A percentile compares a stretch with the other conserved stretches of the same genome.
phyloP scores from a whole-genome alignment of 2,113 vertebrate genomes.

The Sisor rabdophorus region DNA sequence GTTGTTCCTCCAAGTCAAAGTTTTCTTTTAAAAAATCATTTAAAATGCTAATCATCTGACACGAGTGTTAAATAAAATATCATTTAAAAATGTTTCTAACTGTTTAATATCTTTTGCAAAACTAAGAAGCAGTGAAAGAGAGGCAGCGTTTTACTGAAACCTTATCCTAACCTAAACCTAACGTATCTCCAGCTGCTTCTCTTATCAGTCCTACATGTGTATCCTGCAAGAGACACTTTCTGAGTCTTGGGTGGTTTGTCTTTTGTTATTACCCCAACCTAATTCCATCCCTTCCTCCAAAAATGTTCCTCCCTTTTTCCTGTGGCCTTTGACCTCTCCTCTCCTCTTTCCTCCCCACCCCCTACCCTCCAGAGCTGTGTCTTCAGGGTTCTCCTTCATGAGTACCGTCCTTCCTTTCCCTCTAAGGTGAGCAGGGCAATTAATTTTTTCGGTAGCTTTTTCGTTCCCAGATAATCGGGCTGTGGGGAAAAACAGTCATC shows the following conservation, averaged over 20 bases:
- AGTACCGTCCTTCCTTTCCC: conserved; percentile 80
- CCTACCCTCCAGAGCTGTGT: conserved; percentile 56
- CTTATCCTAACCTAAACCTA: too few species aligned
- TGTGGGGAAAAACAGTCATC: conserved; percentile 54
- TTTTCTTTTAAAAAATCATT: background rate
- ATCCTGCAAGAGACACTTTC: conserved; percentile 58
- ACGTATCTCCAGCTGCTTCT: background rate
- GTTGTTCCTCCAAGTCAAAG: background rate
- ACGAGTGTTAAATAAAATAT: background rate
- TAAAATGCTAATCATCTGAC: background rate
- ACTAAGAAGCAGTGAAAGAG: too few species aligned
- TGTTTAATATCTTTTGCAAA: too few species aligned
- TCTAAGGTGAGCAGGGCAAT: conserved; percentile 71
- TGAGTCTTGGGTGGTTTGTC: conserved; percentile 58
- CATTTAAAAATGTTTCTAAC: too few species aligned
- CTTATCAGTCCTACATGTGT: conserved; percentile 14
- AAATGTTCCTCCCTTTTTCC: conserved; percentile 76
- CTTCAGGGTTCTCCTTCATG: conserved; percentile 64
- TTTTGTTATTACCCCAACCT: conserved; percentile 61
- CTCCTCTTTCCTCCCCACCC: conserved; percentile 64
- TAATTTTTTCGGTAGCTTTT: conserved; percentile 58
- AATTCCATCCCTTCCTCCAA: conserved; percentile 72
- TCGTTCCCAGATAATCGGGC: conserved; percentile 44
- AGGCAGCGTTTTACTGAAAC: too few species aligned
- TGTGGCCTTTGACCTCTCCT: conserved; percentile 73